Percentiles rank a stretch among this genome's conserved stretches.
These are phyloP conservation scores for Potorous gilbertii DNA, from an alignment of 2,797 vertebrate species.

Conservation along the genomic window DNA sequence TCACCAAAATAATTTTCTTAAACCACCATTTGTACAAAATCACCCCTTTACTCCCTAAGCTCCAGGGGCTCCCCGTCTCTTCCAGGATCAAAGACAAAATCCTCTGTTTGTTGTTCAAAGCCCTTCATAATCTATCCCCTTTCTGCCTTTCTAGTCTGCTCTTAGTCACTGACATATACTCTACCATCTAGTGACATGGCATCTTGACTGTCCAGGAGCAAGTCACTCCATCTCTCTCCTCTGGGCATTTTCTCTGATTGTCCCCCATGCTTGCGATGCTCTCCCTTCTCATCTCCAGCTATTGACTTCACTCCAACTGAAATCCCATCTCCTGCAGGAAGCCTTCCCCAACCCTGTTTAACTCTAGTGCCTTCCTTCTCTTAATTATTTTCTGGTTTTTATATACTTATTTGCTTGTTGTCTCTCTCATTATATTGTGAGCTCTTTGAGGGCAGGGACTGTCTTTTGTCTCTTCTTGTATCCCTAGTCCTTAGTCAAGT, in stretches of 20 bases:
- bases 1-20: background rate
- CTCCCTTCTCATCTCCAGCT: background rate
- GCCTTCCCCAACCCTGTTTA: background rate
- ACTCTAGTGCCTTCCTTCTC: background rate
- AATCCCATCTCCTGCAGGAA: background rate
- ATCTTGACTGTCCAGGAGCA: background rate
- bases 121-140: background rate
- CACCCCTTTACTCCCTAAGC: background rate
- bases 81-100: background rate
- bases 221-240: background rate
- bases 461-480: background rate
- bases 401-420: background rate
- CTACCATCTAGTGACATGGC: background rate
- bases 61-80: background rate
- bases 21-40: background rate
- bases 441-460: background rate
- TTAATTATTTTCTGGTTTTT: background rate
- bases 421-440: background rate
- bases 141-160: background rate
- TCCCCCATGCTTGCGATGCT: background rate
- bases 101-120: background rate
- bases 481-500: background rate
- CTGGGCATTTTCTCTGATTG: background rate
- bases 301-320: background rate
- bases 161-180: background rate